Conservation (phyloP, 2,113 vertebrate species). For the Probosciger aterrimus region DNA sequence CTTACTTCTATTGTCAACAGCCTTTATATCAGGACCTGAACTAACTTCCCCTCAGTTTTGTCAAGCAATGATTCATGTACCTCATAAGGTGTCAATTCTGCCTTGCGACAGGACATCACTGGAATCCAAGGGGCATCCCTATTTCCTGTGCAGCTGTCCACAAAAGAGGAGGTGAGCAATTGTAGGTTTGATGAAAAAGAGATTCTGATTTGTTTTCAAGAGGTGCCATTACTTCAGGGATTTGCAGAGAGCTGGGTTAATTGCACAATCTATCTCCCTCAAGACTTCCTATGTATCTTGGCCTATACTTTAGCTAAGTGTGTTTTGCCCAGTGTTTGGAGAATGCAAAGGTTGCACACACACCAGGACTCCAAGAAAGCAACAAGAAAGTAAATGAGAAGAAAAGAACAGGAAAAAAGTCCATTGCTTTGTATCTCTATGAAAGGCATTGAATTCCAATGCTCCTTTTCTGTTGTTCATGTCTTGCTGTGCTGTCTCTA, state of each 20-base stretch:
- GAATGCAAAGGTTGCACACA: not conserved
- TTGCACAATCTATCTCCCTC: not conserved
- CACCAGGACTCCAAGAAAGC: not conserved
- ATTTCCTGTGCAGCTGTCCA: not conserved
- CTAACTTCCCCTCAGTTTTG: not conserved
- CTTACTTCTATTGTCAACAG: not conserved
- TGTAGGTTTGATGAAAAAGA: not conserved
- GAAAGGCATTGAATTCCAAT: not conserved
- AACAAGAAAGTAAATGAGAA: not conserved
- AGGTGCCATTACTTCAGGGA: not conserved
- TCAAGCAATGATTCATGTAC: not conserved
- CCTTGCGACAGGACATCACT: not conserved
- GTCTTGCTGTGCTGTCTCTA: conserved; percentile 25
- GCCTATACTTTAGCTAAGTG: not conserved
- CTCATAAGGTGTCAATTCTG: not conserved
- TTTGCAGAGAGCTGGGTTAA: not conserved
- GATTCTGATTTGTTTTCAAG: not conserved
- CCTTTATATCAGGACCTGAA: not conserved
- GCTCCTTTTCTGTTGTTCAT: not conserved
- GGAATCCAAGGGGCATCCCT: not conserved
- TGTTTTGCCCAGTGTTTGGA: not conserved
- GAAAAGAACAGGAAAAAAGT: not conserved
- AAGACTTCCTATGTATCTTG: not conserved
- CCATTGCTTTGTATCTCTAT: not conserved
- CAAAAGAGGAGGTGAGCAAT: not conserved